A percentile compares a stretch with the other conserved stretches of the same genome.
phyloP scores from a whole-genome alignment of 1,140 invertebrate genomes.

The Odontomachus brunneus region DNA sequence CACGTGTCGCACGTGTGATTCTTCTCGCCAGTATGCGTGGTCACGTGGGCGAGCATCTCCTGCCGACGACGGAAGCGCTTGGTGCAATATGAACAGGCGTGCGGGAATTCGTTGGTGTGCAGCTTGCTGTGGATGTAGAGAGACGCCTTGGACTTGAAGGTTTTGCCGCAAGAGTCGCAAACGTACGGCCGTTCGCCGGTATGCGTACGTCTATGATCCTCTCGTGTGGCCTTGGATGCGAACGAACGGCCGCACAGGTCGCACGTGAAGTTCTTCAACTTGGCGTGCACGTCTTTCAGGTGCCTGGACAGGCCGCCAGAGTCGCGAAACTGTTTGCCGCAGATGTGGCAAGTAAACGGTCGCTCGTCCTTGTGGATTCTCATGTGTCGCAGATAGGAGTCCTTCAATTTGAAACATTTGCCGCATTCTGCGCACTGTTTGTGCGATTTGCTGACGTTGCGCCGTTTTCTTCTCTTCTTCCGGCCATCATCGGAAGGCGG shows the following conservation, averaged over 20 bases:
- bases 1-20: slow-evolving; percentile 85
- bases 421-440: slow-evolving; percentile 84
- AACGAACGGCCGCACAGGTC: slow-evolving; percentile 82
- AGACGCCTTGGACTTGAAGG: slow-evolving; percentile 86
- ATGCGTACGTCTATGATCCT: slow-evolving; percentile 89
- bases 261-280: slow-evolving; percentile 83
- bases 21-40: slow-evolving; percentile 84
- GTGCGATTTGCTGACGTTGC: slow-evolving; percentile 16
- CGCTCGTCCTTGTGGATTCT: slow-evolving; percentile 89
- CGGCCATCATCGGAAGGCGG: neutral
- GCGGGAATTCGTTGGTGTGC: slow-evolving; percentile 85
- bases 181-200: slow-evolving; percentile 88
- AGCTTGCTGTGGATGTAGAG: slow-evolving; percentile 86
- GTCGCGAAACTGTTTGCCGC: slow-evolving; percentile 87
- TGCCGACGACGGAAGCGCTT: slow-evolving; percentile 85
- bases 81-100: slow-evolving; percentile 84
- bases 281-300: slow-evolving; percentile 75
- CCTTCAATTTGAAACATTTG: slow-evolving; percentile 83
- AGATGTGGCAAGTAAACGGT: slow-evolving; percentile 89
- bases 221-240: slow-evolving; percentile 86
- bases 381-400: slow-evolving; percentile 85
- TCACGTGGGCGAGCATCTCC: slow-evolving; percentile 84
- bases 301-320: slow-evolving; percentile 81
- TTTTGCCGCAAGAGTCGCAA: slow-evolving; percentile 88
- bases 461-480: neutral